phyloP scores from a whole-genome alignment of 1,140 invertebrate species.

The Parasteatoda tepidariorum region DNA sequence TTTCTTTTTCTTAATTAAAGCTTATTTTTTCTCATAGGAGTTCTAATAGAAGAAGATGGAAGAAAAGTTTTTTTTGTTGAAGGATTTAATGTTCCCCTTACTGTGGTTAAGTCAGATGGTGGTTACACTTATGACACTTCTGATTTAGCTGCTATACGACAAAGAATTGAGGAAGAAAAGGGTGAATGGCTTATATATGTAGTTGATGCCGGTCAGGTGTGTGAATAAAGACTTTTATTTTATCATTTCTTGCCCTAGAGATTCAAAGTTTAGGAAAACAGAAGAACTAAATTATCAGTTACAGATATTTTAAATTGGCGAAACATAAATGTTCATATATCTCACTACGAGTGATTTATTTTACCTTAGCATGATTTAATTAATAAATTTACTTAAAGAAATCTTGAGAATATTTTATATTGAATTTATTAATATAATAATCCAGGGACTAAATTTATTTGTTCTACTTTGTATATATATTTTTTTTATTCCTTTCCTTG shows the following conservation, averaged over 20 bases:
- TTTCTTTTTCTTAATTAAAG: no score
- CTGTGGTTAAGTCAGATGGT: conserved; percentile 97
- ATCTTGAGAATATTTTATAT: not conserved
- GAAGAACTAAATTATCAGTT: no score
- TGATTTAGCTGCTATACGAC: conserved; percentile 91
- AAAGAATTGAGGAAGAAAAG: conserved; percentile 89
- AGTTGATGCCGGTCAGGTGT: conserved; percentile 90
- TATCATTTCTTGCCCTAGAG: not conserved
- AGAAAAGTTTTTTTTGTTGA: conserved; percentile 90
- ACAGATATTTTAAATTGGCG: no score
- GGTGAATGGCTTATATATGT: conserved; percentile 95
- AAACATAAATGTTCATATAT: no score
- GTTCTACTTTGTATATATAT: no score
- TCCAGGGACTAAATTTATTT: no score
- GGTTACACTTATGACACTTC: conserved; percentile 99
- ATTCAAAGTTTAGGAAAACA: no score
- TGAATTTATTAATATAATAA: no score
- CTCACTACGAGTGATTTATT: no score
- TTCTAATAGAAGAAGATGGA: conserved; percentile 90
- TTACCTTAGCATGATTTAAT: no score
- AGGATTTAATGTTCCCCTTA: conserved; percentile 80
- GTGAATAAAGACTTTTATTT: not conserved
- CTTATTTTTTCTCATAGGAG: no score
- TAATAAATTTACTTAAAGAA: not conserved
- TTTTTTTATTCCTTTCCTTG: no score